Evolutionary conservation across 2,113 vertebrate genomes (phyloP).

Genomic region (Hippoglossus stenolepis): DNA sequence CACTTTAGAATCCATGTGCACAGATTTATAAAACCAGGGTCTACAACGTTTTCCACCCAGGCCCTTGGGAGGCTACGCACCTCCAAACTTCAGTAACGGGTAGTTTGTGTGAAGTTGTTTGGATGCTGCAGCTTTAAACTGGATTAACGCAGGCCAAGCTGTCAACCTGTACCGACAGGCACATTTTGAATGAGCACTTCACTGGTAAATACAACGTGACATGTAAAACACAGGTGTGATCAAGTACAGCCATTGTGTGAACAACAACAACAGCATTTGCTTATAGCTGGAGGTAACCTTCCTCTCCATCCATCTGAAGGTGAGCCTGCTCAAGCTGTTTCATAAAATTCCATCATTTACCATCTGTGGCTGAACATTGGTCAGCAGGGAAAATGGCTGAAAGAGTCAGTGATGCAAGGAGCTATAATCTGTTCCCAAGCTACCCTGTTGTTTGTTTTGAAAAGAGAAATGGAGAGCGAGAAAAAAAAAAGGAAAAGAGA

Average conservation of each 20-base stretch:
- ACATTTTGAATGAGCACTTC: background rate
- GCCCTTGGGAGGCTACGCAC: background rate
- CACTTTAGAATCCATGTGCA: no score
- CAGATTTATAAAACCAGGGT: background rate
- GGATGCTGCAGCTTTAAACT: background rate
- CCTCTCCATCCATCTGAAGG: slow-evolving; percentile 58
- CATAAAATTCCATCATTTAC: slow-evolving; percentile 77
- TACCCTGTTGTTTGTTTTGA: slow-evolving; percentile 78
- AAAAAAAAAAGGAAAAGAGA: slow-evolving; percentile 48
- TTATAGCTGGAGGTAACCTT: slow-evolving; percentile 45
- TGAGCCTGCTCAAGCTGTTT: slow-evolving; percentile 69
- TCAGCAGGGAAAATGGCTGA: slow-evolving; percentile 79
- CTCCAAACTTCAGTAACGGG: background rate
- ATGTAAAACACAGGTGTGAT: slow-evolving; percentile 15
- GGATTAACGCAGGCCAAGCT: background rate
- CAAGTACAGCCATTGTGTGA: slow-evolving; percentile 21
- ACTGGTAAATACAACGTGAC: slow-evolving; percentile 6
- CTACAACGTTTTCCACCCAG: background rate
- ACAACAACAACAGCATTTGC: background rate
- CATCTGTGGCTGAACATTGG: slow-evolving; percentile 77
- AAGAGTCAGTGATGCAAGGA: slow-evolving; percentile 82
- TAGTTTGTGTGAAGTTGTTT: background rate
- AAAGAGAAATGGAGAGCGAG: slow-evolving; percentile 69
- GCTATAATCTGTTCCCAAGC: slow-evolving; percentile 82
- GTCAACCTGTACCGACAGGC: background rate